Base-by-base conservation (phyloP, 1,140 invertebrate genomes). In the Subanguina moxae region DNA sequence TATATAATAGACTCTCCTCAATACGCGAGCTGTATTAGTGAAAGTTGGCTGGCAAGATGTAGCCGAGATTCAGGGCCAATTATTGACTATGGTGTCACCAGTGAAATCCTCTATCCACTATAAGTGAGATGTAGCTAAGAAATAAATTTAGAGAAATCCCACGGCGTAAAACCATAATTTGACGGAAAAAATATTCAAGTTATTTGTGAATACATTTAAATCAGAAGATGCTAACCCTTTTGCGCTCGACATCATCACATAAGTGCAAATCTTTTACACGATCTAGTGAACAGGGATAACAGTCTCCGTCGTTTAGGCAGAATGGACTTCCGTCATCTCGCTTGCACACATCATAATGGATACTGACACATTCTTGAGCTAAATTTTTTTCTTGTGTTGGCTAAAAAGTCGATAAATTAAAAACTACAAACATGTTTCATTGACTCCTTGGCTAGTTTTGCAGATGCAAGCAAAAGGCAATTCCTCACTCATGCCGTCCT, bases 221-320 rank as follows among this genome's bases (percentile, higher is more conserved):
- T 38, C 32, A 38, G n/a, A n/a, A n/a, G n/a, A n/a, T n/a, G n/a
- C n/a, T 45, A 13, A 52, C n/a, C 48, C 48, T 52, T 52, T 52
- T 25, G 3, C 17, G 48, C 23, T 52, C 48, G 23, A 19, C 23
- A 13, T 0, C 43, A 65, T 17, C 38, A 61, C n/a, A 30, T n/a
- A 52, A 21, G 3, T 52, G n/a, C 48, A 52, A 25, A 15, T 52
- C 15, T 25, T 52, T 52, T 3, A 19, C n/a, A n/a, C 48, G 19
- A 57, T 71, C 70, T 21, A 66, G 25, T 7, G 28, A 46, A 67
- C 71, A 73, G 7, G 71, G 71, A 63, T 73, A 73, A 57, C 71
- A 73, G 45, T 63, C 27, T 9, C 62, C 70, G 21, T 74, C 45
- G 30, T 73, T 72, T 48, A 61, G 38, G 56, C 71, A 73, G 19